phyloP scores from a whole-genome alignment of 2,113 vertebrate genomes.

The Pogona vitticeps region DNA sequence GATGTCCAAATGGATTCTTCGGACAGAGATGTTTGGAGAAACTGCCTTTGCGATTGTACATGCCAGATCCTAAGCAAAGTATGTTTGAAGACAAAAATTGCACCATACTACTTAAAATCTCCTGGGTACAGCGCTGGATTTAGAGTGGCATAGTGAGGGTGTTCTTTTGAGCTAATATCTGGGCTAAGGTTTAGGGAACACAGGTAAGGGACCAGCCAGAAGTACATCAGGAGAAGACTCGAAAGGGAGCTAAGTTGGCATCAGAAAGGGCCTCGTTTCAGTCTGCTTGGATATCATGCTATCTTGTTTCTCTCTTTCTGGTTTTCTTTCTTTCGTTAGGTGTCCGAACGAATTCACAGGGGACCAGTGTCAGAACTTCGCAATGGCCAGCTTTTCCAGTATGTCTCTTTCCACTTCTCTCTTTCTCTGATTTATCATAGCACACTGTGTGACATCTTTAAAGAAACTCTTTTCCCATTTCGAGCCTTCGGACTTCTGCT shows the following conservation, averaged over 20 bases:
- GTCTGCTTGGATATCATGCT: slow-evolving; percentile 79
- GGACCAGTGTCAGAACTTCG: slow-evolving; percentile 99
- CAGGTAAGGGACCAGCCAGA: slow-evolving; percentile 80
- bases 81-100: slow-evolving; percentile 89
- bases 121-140: slow-evolving; percentile 77
- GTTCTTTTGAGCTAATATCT: slow-evolving; percentile 75
- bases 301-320: slow-evolving; percentile 84
- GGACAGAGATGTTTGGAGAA: slow-evolving; percentile 97
- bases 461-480: slow-evolving; percentile 64
- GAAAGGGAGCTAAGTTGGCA: slow-evolving; percentile 70
- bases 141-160: slow-evolving; percentile 77
- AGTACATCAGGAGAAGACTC: slow-evolving; percentile 62
- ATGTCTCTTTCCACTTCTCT: slow-evolving; percentile 96
- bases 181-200: slow-evolving; percentile 79
- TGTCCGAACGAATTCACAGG: slow-evolving; percentile 99
- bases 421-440: slow-evolving; percentile 77
- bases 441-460: slow-evolving; percentile 63
- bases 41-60: slow-evolving; percentile 94
- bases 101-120: slow-evolving; percentile 79
- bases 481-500: slow-evolving; percentile 50
- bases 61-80: slow-evolving; percentile 97
- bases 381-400: slow-evolving; percentile 99
- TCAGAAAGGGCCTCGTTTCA: slow-evolving; percentile 72
- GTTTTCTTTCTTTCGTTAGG: slow-evolving; percentile 92
- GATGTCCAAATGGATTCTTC: slow-evolving; percentile 97